Conservation (phyloP, 1,140 invertebrate genomes). For the silkworm (Bombyx mori) region DNA sequence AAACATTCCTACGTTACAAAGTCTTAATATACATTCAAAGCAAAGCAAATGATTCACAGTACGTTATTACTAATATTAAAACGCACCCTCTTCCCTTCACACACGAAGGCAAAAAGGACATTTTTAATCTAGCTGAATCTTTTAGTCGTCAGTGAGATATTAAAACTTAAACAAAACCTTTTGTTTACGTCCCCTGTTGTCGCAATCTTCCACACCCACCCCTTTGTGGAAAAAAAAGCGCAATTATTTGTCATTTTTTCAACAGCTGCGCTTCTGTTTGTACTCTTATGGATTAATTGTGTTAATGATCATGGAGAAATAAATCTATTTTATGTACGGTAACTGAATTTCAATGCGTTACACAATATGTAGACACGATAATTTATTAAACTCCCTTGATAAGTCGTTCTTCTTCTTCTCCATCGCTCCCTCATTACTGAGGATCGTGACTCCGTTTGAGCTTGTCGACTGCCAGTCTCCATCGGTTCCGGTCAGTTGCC, state of each 20-base stretch:
- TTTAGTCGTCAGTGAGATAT: conserved; percentile 59
- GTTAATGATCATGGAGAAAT: neutral
- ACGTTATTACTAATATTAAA: neutral
- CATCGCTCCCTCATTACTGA: too few relatives aligned
- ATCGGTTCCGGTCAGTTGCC: too few relatives aligned
- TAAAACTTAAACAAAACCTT: conserved; percentile 59
- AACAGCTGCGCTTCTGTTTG: conserved; percentile 5
- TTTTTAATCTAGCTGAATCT: conserved; percentile 59
- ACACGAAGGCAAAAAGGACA: conserved; percentile 26
- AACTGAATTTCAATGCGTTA: too few relatives aligned
- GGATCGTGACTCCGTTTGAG: too few relatives aligned
- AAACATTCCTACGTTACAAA: too few relatives aligned
- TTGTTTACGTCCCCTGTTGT: conserved; percentile 29
- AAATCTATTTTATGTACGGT: too few relatives aligned
- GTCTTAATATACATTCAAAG: too few relatives aligned
- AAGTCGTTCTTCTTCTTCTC: too few relatives aligned
- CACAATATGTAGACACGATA: too few relatives aligned
- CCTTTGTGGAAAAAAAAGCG: conserved; percentile 28
- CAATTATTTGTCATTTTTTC: conserved; percentile 54
- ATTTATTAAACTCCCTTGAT: too few relatives aligned
- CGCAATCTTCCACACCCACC: conserved; percentile 22
- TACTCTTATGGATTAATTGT: neutral
- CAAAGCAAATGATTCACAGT: too few relatives aligned
- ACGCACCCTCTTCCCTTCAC: neutral
- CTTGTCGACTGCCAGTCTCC: too few relatives aligned